Evolutionary conservation across 2,888 invertebrate genomes (phyloP).

Genomic region (Acanthosepion esculentum): DNA sequence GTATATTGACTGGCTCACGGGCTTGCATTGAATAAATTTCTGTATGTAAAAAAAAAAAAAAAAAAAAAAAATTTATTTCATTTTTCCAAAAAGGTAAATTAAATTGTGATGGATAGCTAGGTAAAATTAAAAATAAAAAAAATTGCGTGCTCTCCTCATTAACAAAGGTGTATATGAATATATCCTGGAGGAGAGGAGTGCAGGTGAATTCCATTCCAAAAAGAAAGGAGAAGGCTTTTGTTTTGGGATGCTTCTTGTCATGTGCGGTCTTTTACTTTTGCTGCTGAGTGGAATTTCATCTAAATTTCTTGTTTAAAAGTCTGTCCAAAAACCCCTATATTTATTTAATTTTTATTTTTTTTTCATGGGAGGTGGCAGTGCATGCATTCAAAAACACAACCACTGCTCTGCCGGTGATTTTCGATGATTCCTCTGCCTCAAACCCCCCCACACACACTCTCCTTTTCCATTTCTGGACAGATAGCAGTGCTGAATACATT

Average conservation of each 20-base stretch:
- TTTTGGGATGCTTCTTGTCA: background rate
- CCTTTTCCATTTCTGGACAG: background rate
- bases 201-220: background rate
- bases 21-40: too few relatives aligned
- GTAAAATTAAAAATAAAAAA: too few relatives aligned
- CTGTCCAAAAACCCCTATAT: background rate
- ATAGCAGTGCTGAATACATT: background rate
- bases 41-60: too few relatives aligned
- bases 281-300: background rate
- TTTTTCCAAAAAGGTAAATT: too few relatives aligned
- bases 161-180: too few relatives aligned
- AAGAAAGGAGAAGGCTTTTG: background rate
- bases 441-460: too few relatives aligned
- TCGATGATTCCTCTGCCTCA: background rate
- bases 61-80: too few relatives aligned
- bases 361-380: background rate
- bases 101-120: too few relatives aligned
- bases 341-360: background rate
- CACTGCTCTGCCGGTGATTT: background rate
- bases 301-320: background rate
- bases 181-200: background rate
- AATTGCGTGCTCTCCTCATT: too few relatives aligned
- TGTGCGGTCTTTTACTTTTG: background rate
- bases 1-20: too few relatives aligned
- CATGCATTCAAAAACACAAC: background rate